A percentile compares a stretch with the other conserved stretches of the same genome.
phyloP scores from a whole-genome alignment of 2,113 vertebrate species.

The Ceyx melanurus region DNA sequence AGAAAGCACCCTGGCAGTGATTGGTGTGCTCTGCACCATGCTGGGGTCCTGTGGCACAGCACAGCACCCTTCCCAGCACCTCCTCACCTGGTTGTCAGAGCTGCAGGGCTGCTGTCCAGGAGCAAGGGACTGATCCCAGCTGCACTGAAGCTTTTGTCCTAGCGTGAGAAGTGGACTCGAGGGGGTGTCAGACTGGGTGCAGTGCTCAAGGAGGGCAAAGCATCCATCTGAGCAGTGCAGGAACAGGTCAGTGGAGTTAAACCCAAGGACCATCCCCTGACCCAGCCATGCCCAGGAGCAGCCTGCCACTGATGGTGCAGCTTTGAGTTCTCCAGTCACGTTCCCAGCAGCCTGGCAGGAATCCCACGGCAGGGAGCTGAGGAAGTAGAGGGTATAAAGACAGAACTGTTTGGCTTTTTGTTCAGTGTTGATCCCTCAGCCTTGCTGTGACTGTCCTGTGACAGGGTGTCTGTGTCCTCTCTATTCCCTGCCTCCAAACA shows the following conservation, averaged over 20 bases:
- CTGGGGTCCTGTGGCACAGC: fast-evolving
- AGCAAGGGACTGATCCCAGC: neutral
- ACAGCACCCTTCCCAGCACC: neutral
- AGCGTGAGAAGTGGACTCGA: neutral
- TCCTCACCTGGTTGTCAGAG: neutral
- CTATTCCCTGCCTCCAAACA: neutral
- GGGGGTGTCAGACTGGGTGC: neutral
- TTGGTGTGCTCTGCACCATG: fast-evolving
- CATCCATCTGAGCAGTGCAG: neutral
- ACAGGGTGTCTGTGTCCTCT: neutral
- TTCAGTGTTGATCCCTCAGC: neutral
- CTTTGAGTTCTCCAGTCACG: neutral
- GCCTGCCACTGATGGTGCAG: neutral
- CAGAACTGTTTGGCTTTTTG: slow-evolving; percentile 13
- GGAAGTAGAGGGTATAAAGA: neutral
- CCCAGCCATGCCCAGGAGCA: neutral
- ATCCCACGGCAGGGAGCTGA: neutral
- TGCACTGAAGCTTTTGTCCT: neutral
- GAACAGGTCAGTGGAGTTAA: neutral
- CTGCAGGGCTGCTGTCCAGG: neutral
- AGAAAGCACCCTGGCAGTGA: fast-evolving
- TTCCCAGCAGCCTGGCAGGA: neutral
- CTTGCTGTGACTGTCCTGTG: neutral
- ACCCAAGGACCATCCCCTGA: neutral
- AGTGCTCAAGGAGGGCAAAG: neutral